Evolutionary conservation across 2,797 vertebrate species (phyloP).

Genomic region (Labeo calbasu): DNA sequence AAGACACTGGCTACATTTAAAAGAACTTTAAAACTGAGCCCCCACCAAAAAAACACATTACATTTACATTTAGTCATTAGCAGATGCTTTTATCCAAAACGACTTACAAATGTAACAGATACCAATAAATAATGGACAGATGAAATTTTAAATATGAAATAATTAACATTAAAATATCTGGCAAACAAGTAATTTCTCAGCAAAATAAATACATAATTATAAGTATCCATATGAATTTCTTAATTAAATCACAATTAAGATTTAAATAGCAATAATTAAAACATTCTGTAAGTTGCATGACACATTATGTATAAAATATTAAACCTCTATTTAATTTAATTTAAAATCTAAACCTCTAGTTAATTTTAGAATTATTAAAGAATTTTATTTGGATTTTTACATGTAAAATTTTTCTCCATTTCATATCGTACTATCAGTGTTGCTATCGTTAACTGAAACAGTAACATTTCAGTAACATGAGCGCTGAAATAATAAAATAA

Average conservation of each 20-base stretch:
- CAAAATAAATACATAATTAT: neutral
- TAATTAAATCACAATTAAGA: neutral
- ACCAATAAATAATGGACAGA: neutral
- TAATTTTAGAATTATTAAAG: no score
- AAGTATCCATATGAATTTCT: neutral
- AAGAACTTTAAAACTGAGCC: no score
- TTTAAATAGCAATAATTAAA: neutral
- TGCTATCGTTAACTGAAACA: neutral
- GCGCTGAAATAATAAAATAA: neutral
- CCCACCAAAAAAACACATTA: no score
- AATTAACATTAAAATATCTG: neutral
- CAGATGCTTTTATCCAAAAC: no score
- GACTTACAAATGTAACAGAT: no score
- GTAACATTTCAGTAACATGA: neutral
- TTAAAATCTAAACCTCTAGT: neutral
- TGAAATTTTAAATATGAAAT: neutral
- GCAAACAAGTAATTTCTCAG: neutral
- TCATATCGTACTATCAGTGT: neutral
- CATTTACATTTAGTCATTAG: no score
- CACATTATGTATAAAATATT: neutral
- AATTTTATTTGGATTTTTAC: neutral
- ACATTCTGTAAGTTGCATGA: neutral
- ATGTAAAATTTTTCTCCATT: neutral
- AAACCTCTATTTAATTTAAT: neutral
- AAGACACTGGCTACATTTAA: neutral